These are phyloP conservation scores for Melolontha melolontha DNA, from an alignment of 2,888 invertebrate species.

Conservation along the genomic window DNA sequence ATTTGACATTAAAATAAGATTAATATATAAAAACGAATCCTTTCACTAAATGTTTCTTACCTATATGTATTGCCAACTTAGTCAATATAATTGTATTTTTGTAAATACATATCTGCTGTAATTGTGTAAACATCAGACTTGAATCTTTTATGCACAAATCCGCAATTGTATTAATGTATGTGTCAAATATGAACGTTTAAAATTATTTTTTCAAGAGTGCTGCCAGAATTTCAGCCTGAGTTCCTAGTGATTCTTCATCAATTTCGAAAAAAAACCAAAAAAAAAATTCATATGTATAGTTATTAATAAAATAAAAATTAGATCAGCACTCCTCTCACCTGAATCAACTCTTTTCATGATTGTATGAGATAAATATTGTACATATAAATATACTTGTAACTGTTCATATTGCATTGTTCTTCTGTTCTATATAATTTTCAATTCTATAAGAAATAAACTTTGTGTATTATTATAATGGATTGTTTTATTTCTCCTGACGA, in stretches of 20 bases:
- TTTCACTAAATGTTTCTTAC: background rate
- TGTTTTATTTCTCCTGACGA: slow-evolving; percentile 33
- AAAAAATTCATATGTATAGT: slow-evolving; percentile 43
- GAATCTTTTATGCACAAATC: too few relatives aligned
- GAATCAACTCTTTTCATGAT: slow-evolving; percentile 63
- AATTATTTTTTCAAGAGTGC: background rate
- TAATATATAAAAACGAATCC: too few relatives aligned
- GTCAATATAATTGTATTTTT: background rate
- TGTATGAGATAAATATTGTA: slow-evolving; percentile 67
- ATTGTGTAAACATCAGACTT: background rate
- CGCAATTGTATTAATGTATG: too few relatives aligned
- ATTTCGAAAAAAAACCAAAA: slow-evolving; percentile 15
- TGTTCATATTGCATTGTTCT: slow-evolving; percentile 68
- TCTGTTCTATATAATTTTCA: slow-evolving; percentile 67
- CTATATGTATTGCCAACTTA: background rate
- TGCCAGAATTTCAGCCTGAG: background rate
- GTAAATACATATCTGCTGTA: background rate
- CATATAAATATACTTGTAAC: slow-evolving; percentile 66
- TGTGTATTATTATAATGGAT: slow-evolving; percentile 66
- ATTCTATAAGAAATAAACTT: slow-evolving; percentile 68
- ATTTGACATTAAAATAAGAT: too few relatives aligned
- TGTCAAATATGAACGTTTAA: too few relatives aligned
- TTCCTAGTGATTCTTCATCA: background rate
- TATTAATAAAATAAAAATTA: slow-evolving; percentile 52
- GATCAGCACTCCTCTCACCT: slow-evolving; percentile 63